These are phyloP conservation scores for Camponotus pennsylvanicus DNA, from an alignment of 1,140 invertebrate species.

Conservation along the genomic window DNA sequence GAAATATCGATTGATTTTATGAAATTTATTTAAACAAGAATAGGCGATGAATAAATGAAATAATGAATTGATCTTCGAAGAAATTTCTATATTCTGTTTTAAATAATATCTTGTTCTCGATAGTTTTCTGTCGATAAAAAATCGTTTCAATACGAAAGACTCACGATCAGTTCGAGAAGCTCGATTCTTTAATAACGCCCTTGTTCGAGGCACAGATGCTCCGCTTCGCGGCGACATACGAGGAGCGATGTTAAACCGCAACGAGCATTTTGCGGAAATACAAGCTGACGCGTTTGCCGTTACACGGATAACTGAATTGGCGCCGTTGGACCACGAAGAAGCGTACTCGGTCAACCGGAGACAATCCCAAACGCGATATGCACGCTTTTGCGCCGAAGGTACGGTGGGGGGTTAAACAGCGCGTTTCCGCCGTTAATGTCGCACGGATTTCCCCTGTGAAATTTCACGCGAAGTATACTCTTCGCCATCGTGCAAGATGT, in stretches of 20 bases:
- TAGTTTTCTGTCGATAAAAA: neutral
- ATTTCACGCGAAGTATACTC: constrained; percentile 5
- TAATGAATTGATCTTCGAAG: neutral
- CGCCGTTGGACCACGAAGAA: constrained; percentile 35
- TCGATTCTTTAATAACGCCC: neutral
- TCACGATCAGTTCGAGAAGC: neutral
- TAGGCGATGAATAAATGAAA: neutral
- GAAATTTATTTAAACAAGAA: neutral
- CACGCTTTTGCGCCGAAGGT: neutral
- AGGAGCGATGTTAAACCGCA: neutral
- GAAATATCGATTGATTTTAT: neutral
- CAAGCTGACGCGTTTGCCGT: constrained; percentile 20
- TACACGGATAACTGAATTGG: constrained; percentile 36
- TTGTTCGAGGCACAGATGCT: neutral
- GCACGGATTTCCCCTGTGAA: constrained; percentile 42
- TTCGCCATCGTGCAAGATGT: neutral
- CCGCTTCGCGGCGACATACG: neutral
- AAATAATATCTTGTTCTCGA: neutral
- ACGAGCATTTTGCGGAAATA: constrained; percentile 33
- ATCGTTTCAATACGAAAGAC: neutral
- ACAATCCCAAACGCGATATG: constrained; percentile 47
- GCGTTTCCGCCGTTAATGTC: constrained; percentile 44
- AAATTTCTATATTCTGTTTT: neutral
- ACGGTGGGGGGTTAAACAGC: constrained; percentile 11
- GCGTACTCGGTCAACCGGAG: constrained; percentile 37